Percentiles rank a stretch among this genome's conserved stretches.
Conservation (phyloP, 2,888 invertebrate genomes). For the Adelognathus sp. region DNA sequence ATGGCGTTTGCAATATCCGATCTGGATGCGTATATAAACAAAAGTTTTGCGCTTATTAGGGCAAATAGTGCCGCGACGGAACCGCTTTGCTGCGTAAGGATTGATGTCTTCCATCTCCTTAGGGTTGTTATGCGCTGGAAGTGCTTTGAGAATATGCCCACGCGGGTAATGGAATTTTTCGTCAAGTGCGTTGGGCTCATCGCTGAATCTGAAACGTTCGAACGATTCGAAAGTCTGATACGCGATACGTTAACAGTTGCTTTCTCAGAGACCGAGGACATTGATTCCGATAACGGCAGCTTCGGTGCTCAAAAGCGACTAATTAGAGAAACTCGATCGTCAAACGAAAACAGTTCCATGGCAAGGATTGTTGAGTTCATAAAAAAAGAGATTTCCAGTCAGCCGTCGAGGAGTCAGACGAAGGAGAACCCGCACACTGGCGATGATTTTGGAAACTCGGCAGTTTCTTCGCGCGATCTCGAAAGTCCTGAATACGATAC, state of each 20-base stretch:
- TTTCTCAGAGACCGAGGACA: slow-evolving; percentile 10
- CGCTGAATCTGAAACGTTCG: slow-evolving; percentile 1
- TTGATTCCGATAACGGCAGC: not conserved
- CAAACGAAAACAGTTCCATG: too few relatives aligned
- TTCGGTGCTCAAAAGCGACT: not conserved
- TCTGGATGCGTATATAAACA: slow-evolving; percentile 14
- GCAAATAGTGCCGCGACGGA: not conserved
- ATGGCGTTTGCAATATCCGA: slow-evolving; percentile 7
- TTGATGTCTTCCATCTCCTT: slow-evolving; percentile 40
- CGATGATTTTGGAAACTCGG: not conserved
- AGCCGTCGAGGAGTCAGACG: too few relatives aligned
- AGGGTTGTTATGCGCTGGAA: slow-evolving; percentile 32
- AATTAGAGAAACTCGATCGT: too few relatives aligned
- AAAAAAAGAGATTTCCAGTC: too few relatives aligned
- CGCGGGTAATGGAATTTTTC: slow-evolving; percentile 30
- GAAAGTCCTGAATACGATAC: too few relatives aligned
- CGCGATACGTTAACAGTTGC: slow-evolving; percentile 30
- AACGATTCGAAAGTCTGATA: not conserved
- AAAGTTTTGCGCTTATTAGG: not conserved
- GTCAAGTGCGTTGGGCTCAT: slow-evolving; percentile 25
- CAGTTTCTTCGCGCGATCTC: too few relatives aligned
- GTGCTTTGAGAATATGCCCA: slow-evolving; percentile 18
- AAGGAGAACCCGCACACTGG: not conserved
- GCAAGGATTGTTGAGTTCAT: too few relatives aligned
- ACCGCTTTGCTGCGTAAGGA: slow-evolving; percentile 3